These are phyloP conservation scores for Rhea americana DNA, from an alignment of 2,113 vertebrate species.

Conservation along the genomic window DNA sequence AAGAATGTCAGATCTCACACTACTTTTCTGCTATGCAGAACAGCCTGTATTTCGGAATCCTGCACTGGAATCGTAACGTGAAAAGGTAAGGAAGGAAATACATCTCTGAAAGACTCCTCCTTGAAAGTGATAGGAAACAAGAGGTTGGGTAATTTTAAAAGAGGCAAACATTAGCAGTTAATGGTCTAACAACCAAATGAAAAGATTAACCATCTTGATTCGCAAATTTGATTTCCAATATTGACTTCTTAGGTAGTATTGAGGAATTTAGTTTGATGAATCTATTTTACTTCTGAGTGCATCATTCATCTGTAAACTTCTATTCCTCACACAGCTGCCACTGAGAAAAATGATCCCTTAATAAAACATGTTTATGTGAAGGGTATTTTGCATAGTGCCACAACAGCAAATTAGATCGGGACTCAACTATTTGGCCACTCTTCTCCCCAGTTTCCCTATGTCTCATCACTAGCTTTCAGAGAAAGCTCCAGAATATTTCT, in stretches of 20 bases:
- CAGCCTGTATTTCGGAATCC: neutral
- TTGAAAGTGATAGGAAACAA: neutral
- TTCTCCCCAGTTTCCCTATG: neutral
- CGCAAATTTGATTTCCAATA: neutral
- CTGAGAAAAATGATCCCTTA: neutral
- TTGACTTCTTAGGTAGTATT: fast-evolving
- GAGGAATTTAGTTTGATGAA: neutral
- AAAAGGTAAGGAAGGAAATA: neutral
- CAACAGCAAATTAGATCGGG: fast-evolving
- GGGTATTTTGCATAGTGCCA: neutral
- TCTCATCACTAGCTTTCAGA: neutral
- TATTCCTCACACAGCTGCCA: neutral
- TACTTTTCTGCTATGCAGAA: neutral
- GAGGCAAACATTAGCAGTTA: neutral
- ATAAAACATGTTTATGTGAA: neutral
- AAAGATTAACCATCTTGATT: neutral
- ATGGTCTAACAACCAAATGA: neutral
- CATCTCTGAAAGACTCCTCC: neutral
- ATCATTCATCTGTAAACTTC: neutral
- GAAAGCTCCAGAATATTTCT: neutral
- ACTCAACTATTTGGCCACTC: neutral
- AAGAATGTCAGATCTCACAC: neutral
- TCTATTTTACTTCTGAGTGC: neutral
- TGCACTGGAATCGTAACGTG: neutral
- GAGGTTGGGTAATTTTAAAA: neutral